Conservation (phyloP, 2,797 vertebrate species). For the Chlorospingus flavigularis region DNA sequence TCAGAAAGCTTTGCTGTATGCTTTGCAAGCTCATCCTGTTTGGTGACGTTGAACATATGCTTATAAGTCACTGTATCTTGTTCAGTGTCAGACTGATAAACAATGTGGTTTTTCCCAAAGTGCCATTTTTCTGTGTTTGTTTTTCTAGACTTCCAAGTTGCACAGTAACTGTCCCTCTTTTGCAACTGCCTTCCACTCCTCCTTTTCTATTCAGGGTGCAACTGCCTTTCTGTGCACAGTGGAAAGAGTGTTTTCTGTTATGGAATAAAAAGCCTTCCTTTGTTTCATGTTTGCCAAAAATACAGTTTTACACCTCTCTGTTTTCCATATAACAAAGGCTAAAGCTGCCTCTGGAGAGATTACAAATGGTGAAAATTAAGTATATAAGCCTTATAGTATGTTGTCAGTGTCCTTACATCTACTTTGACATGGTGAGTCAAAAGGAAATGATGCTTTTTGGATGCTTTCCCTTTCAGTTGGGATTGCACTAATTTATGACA, state of each 20-base stretch:
- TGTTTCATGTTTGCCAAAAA: background rate
- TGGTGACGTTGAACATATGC: background rate
- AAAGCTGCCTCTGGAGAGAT: background rate
- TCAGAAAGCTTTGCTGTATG: background rate
- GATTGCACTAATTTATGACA: background rate
- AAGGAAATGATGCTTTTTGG: background rate
- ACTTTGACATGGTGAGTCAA: background rate
- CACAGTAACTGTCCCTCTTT: background rate
- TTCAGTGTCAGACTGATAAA: slow-evolving; percentile 20
- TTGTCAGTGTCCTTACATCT: background rate
- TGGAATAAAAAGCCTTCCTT: background rate
- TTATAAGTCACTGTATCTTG: slow-evolving; percentile 2
- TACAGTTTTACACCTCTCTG: background rate
- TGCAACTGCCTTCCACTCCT: background rate
- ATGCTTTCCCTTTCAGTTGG: background rate
- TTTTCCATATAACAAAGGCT: background rate
- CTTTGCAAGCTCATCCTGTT: background rate
- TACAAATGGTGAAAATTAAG: background rate
- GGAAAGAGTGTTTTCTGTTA: background rate
- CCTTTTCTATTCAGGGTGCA: background rate
- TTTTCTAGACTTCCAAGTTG: slow-evolving; percentile 20
- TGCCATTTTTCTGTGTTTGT: slow-evolving; percentile 13
- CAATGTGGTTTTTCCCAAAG: background rate
- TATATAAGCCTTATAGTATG: background rate
- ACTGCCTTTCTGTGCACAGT: background rate